These are phyloP conservation scores for Arnoldichthys spilopterus DNA, from an alignment of 2,797 vertebrate genomes.

Conservation along the genomic window DNA sequence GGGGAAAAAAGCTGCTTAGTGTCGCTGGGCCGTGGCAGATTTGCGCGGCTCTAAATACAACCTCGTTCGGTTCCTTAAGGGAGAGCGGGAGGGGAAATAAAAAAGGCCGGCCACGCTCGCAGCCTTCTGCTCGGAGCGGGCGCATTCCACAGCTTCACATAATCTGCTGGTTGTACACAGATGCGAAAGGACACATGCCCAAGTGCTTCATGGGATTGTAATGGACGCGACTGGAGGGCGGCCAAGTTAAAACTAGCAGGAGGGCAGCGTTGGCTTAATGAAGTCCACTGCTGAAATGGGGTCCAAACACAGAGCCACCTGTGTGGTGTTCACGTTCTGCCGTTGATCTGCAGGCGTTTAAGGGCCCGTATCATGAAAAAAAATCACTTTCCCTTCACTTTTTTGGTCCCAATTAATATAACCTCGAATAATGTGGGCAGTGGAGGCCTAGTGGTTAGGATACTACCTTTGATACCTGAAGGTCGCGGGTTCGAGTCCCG, in stretches of 20 bases:
- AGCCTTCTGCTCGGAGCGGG: not conserved
- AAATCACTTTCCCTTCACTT: not conserved
- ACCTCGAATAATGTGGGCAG: too few species aligned
- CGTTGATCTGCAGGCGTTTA: not conserved
- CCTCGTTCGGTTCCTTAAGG: not conserved
- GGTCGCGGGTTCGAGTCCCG: too few species aligned
- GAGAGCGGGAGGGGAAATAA: not conserved
- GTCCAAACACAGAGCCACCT: not conserved
- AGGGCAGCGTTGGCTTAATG: not conserved
- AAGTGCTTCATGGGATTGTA: not conserved
- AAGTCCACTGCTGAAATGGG: not conserved
- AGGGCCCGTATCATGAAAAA: not conserved
- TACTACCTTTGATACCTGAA: too few species aligned
- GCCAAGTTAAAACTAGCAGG: not conserved
- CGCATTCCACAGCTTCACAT: not conserved
- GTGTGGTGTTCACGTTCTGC: not conserved
- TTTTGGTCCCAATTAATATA: too few species aligned
- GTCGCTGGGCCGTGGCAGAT: not conserved
- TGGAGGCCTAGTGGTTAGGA: too few species aligned
- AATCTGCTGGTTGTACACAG: slow-evolving; percentile 1
- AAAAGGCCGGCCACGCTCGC: not conserved
- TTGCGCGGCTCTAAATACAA: not conserved
- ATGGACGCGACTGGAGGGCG: not conserved
- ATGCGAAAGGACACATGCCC: slow-evolving; percentile 3
- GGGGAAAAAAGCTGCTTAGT: not conserved